Conservation (phyloP, 2,888 invertebrate species). For the Ceramica pisi region DNA sequence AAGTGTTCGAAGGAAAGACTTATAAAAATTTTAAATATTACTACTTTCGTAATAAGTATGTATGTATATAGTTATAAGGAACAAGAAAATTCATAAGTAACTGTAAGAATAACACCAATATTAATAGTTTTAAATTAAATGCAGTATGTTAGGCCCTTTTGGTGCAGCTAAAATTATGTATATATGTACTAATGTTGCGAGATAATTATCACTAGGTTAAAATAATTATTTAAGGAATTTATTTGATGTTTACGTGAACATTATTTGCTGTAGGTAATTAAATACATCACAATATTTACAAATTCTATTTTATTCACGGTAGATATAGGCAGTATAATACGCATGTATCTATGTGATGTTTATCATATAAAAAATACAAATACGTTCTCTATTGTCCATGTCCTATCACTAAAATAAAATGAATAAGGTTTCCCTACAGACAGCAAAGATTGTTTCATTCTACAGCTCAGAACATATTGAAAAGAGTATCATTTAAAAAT, state of each 20-base stretch:
- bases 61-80: not conserved
- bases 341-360: slow-evolving; percentile 12
- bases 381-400: not conserved
- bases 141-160: not conserved
- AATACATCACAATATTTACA: slow-evolving; percentile 25
- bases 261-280: not conserved
- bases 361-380: not conserved
- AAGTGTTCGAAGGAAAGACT: slow-evolving; percentile 7
- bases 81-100: slow-evolving; percentile 15
- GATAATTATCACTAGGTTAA: no score
- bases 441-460: not conserved
- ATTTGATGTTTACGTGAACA: not conserved
- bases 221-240: not conserved
- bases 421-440: not conserved
- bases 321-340: not conserved
- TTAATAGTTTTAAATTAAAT: not conserved
- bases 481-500: slow-evolving; percentile 26
- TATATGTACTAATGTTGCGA: no score
- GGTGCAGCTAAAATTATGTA: no score
- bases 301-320: not conserved
- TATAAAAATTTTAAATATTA: slow-evolving; percentile 1
- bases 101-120: slow-evolving; percentile 52
- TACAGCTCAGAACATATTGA: not conserved
- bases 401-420: not conserved
- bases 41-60: not conserved